Conservation (phyloP, 1,140 invertebrate genomes). For the Ylistrum balloti region DNA sequence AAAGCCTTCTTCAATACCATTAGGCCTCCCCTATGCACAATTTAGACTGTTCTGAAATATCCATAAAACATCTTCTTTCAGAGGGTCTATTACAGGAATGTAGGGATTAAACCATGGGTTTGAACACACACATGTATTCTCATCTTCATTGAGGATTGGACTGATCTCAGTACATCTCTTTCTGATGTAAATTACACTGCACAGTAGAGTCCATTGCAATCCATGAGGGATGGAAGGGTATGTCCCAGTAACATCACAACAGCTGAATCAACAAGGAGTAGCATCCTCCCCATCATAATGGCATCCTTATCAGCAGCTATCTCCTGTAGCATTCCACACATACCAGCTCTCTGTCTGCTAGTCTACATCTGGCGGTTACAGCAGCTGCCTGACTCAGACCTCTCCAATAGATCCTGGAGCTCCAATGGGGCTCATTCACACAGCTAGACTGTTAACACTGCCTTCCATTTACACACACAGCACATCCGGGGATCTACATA, state of each 20-base stretch:
- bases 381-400: background rate
- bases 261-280: conserved; percentile 33
- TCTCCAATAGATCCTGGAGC: background rate
- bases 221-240: background rate
- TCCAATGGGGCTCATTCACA: background rate
- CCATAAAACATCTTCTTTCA: background rate
- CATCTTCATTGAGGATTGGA: background rate
- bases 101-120: background rate
- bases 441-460: background rate
- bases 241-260: conserved; percentile 20
- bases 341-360: background rate
- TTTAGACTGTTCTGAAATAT: conserved; percentile 31
- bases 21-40: background rate
- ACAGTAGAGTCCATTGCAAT: background rate
- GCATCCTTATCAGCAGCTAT: conserved; percentile 37
- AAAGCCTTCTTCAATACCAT: conserved; percentile 28
- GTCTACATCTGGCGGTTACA: background rate
- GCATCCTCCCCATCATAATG: background rate
- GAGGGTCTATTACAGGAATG: background rate
- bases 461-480: background rate
- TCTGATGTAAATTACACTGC: background rate
- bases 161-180: background rate
- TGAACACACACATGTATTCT: background rate
- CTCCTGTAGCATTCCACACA: conserved; percentile 14
- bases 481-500: no score